Evolutionary conservation across 1,140 invertebrate species (phyloP).

Genomic region (Aphis gossypii): DNA sequence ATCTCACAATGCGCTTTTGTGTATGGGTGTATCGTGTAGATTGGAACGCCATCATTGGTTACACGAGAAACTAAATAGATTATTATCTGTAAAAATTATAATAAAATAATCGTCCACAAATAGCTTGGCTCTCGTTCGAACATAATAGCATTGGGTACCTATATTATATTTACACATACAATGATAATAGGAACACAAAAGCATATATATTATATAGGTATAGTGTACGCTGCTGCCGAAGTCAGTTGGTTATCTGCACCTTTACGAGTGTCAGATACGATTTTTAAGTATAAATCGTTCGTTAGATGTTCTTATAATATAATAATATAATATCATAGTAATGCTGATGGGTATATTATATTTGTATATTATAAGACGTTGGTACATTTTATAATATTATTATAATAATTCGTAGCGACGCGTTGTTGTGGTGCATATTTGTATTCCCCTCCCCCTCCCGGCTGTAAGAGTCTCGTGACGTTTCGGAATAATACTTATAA

Average conservation of each 20-base stretch:
- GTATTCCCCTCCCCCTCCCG: not conserved
- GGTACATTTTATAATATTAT: not conserved
- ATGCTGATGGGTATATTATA: too few species aligned
- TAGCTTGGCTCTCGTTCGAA: not conserved
- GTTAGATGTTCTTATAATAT: not conserved
- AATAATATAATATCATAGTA: not conserved
- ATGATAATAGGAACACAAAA: not conserved
- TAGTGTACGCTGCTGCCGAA: not conserved
- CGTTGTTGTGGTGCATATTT: not conserved
- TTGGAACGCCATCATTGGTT: not conserved
- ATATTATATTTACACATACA: not conserved
- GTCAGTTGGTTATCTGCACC: not conserved
- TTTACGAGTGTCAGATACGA: not conserved
- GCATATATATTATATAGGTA: not conserved
- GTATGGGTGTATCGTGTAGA: not conserved
- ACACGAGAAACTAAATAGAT: not conserved
- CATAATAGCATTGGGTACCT: not conserved
- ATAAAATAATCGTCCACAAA: not conserved
- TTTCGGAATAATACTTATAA: not conserved
- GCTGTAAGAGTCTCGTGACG: not conserved
- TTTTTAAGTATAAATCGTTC: not conserved
- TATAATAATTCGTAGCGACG: not conserved
- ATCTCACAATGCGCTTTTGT: constrained; percentile 8
- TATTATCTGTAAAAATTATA: not conserved
- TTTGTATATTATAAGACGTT: too few species aligned